Evolutionary conservation across 2,888 invertebrate genomes (phyloP), one percentile per base, ranked within the genome.

Genomic region (Ormyrus rosae): DNA sequence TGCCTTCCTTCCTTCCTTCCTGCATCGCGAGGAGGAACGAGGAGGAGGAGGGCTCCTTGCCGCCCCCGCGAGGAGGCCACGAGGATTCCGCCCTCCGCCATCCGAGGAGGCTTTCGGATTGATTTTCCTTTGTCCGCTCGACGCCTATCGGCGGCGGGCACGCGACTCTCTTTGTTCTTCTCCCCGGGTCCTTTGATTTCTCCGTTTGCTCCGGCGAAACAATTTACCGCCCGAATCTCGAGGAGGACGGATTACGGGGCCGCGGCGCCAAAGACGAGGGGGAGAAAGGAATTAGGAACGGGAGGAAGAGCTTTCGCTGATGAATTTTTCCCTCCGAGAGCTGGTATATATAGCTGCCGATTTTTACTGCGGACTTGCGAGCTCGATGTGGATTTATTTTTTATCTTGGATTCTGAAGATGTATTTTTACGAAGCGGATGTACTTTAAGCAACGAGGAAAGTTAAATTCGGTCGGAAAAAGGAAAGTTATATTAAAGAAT

Each of bases 61-160:
- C 60, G 76, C 72, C 72, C 61, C 19, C 51, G 19, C 19, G 19
- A 19, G 1, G 19, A 19, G 19, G 19, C 19, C 19, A 19, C 19
- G 19, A 19, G 19, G 19, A 19, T 19, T 19, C 19, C 19, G 19
- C 19, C 19, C 19, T 19, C 19, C 19, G 19, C 19, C 2, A 19
- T 19, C 19, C 19, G 19, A 19, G 19, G 19, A 50, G 58, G 34
- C 48, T 6, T 13, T 0, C 53, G 65, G 61, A 81, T 81, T 78
- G 81, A 81, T 78, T 81, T 81, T 72, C 67, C 81, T 78, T 81
- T 77, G 73, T 77, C 34, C 19, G 19, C 13, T 61, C 51, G 45
- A 51, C 19, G 19, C 19, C 64, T 77, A 77, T 63, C 55, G 71
- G 67, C 60, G 11, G 65, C 50, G 48, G 65, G 51, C 69, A 48